phyloP scores from a whole-genome alignment of 2,113 vertebrate genomes.

The Eulacestoma nigropectus region DNA sequence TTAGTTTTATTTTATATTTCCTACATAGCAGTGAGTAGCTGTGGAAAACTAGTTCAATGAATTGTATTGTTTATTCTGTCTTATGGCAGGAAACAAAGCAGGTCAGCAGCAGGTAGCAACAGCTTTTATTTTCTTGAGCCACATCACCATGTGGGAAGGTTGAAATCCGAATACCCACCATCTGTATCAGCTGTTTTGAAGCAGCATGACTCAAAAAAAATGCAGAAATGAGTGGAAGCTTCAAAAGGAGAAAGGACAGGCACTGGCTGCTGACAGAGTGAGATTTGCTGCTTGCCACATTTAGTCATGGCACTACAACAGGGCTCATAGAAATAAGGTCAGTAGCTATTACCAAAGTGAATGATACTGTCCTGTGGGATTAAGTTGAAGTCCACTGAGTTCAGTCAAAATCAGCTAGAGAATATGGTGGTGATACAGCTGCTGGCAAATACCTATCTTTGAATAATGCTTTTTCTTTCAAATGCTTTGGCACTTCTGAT shows the following conservation, averaged over 20 bases:
- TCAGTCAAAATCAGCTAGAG: neutral
- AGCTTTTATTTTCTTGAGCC: conserved; percentile 39
- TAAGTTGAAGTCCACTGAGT: neutral
- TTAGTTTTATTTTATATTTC: neutral
- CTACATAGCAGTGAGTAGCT: neutral
- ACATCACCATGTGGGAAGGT: neutral
- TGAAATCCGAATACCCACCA: neutral
- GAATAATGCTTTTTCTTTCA: neutral
- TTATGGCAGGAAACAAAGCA: neutral
- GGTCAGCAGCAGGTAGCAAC: conserved; percentile 47
- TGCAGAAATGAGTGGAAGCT: neutral
- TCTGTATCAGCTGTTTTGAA: conserved; percentile 51
- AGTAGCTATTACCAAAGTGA: neutral
- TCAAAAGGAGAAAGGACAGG: neutral
- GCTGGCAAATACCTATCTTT: neutral
- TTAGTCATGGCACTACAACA: neutral
- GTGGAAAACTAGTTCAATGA: neutral
- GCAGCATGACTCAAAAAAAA: conserved; percentile 11
- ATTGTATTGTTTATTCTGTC: neutral
- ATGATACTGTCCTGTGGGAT: neutral
- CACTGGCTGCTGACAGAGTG: neutral
- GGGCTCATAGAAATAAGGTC: neutral
- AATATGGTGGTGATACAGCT: neutral
- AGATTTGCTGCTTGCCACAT: neutral
- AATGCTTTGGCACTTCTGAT: neutral